These are phyloP conservation scores for Erynnis tages DNA, from an alignment of 2,888 invertebrate species.

Conservation along the genomic window DNA sequence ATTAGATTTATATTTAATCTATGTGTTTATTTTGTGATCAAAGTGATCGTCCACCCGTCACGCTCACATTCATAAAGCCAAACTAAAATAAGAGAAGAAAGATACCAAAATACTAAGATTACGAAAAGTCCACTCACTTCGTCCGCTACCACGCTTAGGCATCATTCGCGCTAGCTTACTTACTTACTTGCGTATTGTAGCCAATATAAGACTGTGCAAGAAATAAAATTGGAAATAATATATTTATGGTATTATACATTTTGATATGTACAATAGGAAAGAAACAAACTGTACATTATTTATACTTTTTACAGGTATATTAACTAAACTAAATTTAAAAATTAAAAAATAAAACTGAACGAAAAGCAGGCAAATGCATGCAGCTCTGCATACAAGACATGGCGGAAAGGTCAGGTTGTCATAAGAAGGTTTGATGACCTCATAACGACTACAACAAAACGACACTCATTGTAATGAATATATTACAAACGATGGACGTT, in stretches of 20 bases:
- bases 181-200: conserved; percentile 86
- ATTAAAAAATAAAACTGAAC: conserved; percentile 76
- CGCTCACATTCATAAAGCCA: conserved; percentile 71
- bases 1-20: conserved; percentile 5
- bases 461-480: conserved; percentile 85
- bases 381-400: conserved; percentile 83
- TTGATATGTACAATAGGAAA: conserved; percentile 76
- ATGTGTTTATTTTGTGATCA: conserved; percentile 31
- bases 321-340: conserved; percentile 81
- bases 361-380: conserved; percentile 88
- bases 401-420: conserved; percentile 86
- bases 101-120: conserved; percentile 50
- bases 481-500: conserved; percentile 82
- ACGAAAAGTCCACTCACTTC: conserved; percentile 59
- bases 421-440: conserved; percentile 82
- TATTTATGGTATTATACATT: conserved; percentile 78
- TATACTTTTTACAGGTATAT: conserved; percentile 71
- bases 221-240: conserved; percentile 85
- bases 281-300: conserved; percentile 79
- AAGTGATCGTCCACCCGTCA: conserved; percentile 55
- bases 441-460: conserved; percentile 83
- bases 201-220: conserved; percentile 86
- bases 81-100: conserved; percentile 67
- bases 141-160: conserved; percentile 57
- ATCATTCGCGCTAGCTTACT: conserved; percentile 67